A percentile compares a stretch with the other conserved stretches of the same genome.
Evolutionary conservation across 2,888 invertebrate genomes (phyloP).

Genomic region (Cheilosia urbana): DNA sequence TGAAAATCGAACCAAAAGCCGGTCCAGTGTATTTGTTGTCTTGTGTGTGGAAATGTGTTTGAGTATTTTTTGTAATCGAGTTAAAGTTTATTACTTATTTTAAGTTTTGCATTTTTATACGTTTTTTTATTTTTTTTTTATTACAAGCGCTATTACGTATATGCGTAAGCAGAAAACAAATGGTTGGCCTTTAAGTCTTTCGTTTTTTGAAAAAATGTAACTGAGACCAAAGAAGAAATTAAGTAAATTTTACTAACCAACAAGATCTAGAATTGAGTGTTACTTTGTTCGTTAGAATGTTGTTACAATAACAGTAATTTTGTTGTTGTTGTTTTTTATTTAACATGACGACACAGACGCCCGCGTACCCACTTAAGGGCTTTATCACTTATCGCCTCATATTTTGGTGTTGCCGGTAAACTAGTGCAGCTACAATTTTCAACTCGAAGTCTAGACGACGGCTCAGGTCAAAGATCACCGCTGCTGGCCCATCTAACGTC

Average conservation of each 20-base stretch:
- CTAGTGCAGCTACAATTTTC: slow-evolving; percentile 79
- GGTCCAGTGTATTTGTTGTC: slow-evolving; percentile 12
- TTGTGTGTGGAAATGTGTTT: background rate
- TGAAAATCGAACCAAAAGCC: slow-evolving; percentile 3
- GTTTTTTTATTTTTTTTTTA: slow-evolving; percentile 13
- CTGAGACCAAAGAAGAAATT: slow-evolving; percentile 25
- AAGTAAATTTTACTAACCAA: slow-evolving; percentile 53
- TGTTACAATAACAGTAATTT: slow-evolving; percentile 2
- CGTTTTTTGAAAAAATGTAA: slow-evolving; percentile 5
- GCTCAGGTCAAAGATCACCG: slow-evolving; percentile 83
- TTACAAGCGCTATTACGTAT: slow-evolving; percentile 31
- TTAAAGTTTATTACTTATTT: background rate
- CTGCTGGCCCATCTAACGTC: slow-evolving; percentile 92
- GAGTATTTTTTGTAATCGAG: slow-evolving; percentile 41
- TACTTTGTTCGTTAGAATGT: slow-evolving; percentile 58
- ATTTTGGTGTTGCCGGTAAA: slow-evolving; percentile 81
- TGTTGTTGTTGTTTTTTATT: slow-evolving; percentile 76
- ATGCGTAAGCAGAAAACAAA: slow-evolving; percentile 3
- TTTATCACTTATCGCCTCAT: slow-evolving; percentile 83
- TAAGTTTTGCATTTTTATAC: background rate
- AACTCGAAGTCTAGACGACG: slow-evolving; percentile 72
- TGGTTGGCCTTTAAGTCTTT: background rate
- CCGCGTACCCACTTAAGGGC: slow-evolving; percentile 84
- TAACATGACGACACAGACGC: slow-evolving; percentile 83
- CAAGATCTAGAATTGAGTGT: slow-evolving; percentile 63